Conservation (phyloP, 2,888 invertebrate species). For the Agriopis aurantiaria region DNA sequence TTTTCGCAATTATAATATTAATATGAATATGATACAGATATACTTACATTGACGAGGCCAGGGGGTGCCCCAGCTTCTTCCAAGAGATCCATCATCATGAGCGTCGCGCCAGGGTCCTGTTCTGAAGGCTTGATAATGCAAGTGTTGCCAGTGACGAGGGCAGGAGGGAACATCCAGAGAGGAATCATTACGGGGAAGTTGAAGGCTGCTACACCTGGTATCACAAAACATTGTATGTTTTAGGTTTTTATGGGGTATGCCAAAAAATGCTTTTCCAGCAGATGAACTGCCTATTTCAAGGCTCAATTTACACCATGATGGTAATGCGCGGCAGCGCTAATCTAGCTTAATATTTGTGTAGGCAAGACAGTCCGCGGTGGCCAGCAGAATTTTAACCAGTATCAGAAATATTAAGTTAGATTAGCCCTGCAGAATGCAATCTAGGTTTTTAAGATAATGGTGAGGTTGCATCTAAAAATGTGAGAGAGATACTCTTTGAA, state of each 20-base stretch:
- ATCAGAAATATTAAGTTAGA: no score
- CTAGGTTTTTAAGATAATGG: no score
- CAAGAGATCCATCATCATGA: conserved; percentile 97
- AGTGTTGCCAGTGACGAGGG: conserved; percentile 97
- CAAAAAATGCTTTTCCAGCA: neutral
- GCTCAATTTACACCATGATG: no score
- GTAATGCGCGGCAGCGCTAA: no score
- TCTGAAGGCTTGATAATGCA: conserved; percentile 98
- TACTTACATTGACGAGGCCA: conserved; percentile 95
- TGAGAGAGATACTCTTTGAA: conserved; percentile 11
- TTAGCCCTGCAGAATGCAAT: no score
- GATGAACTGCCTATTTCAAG: neutral
- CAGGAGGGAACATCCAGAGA: conserved; percentile 96
- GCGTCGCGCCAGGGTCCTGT: conserved; percentile 98
- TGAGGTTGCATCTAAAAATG: no score
- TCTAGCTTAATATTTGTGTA: no score
- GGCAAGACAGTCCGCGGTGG: no score
- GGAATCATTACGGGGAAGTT: conserved; percentile 99
- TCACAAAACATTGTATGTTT: neutral
- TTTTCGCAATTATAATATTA: no score
- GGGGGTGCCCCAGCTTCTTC: conserved; percentile 98
- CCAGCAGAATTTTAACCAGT: no score
- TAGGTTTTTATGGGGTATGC: neutral
- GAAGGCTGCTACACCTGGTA: conserved; percentile 97
- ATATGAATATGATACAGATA: no score